phyloP scores from a whole-genome alignment of 2,888 invertebrate genomes.

The Drosophila neotestacea region DNA sequence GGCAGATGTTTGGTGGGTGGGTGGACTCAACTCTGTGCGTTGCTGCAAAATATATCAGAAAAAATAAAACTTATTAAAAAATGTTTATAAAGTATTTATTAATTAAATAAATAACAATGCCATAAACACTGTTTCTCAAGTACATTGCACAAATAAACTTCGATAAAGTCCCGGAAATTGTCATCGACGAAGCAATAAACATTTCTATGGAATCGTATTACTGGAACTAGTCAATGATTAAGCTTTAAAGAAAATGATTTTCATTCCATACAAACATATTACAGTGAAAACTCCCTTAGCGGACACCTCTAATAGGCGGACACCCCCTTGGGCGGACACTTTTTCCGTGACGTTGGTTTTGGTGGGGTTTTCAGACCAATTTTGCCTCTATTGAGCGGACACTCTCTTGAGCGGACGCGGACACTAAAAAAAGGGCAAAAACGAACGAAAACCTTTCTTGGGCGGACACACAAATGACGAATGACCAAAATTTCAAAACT shows the following conservation, averaged over 20 bases:
- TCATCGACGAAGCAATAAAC: background rate
- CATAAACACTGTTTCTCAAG: background rate
- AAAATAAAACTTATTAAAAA: constrained; percentile 1
- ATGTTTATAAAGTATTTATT: background rate
- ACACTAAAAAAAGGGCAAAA: no score
- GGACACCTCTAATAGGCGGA: no score
- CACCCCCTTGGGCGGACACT: no score
- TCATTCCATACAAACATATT: background rate
- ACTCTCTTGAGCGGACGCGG: no score
- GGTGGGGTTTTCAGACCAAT: no score
- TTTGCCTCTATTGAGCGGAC: no score
- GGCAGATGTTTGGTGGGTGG: constrained; percentile 81
- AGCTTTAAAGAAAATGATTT: background rate
- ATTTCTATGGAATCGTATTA: constrained; percentile 14
- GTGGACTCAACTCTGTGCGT: constrained; percentile 84
- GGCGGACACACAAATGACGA: no score
- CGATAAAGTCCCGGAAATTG: constrained; percentile 16
- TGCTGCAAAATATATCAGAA: constrained; percentile 72
- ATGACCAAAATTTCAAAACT: no score
- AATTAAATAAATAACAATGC: background rate
- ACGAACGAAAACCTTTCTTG: no score
- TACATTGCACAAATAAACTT: background rate
- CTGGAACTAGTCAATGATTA: constrained; percentile 9
- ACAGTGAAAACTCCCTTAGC: no score
- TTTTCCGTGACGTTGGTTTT: no score